Evolutionary conservation across 2,888 invertebrate species (phyloP), one percentile per base, ranked within the genome.

Genomic region (Physocephala rufipes): DNA sequence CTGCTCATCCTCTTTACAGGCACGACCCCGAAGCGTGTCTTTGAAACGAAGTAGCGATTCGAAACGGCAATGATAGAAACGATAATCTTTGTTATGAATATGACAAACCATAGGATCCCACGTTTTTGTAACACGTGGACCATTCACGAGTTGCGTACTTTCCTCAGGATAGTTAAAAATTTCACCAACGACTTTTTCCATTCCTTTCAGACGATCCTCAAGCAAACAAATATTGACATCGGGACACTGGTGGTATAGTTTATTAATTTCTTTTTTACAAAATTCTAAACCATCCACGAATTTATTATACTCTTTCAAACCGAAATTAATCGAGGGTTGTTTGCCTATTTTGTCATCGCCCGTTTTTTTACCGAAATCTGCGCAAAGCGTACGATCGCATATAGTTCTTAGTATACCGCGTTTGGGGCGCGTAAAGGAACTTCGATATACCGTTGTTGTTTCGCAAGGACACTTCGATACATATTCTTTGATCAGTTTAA

Each of bases 381-480:
- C 55, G 13, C 58, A 58, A 26, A 58, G 28, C 16, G 9, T 16
- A 1, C 2, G 28, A 3, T 58, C 28, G 28, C 58, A 58, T 5
- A 16, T 1, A 16, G 13, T 63, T 26, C 0, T 47, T 45, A 15
- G 12, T 4, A 1, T 47, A 2, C 47, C 9, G 26, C 47, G 47
- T 13, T 16, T 15, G 4, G 47, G 47, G 16, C 24, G 16, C n/a
- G 45, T 45, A 28, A 47, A 63, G 15, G 24, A 24, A 16, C 47
- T 21, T 5, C 63, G 63, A 24, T 63, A 63, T 4, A 26, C 26
- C n/a, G 63, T 63, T 2, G 26, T 45, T 1, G 47, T 47, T 63
- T 63, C 63, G 47, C 63, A 63, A 45, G 63, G 63, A 26, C 63
- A 63, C 24, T 24, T 24, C 45, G 24, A 63, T 28, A 59, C n/a